Conservation (phyloP, 2,797 vertebrate species). For the Epinephelus awoara region DNA sequence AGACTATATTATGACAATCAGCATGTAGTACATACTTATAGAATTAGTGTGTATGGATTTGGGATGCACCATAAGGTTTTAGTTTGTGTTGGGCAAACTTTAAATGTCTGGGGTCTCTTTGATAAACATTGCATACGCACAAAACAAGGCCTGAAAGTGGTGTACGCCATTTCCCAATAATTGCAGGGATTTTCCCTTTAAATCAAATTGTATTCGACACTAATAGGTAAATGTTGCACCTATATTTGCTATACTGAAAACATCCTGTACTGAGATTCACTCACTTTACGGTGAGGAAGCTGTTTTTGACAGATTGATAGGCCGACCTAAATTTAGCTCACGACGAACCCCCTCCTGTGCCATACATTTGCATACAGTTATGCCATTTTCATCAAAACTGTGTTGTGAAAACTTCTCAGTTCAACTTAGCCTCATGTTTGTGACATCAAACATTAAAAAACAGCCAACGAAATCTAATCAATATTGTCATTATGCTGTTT, state of each 20-base stretch:
- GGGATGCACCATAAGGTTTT: too few species aligned
- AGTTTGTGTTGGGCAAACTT: too few species aligned
- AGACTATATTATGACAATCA: not conserved
- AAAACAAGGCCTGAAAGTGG: too few species aligned
- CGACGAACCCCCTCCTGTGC: conserved; percentile 26
- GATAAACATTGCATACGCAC: too few species aligned
- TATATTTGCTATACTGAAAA: not conserved
- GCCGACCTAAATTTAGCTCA: conserved; percentile 32
- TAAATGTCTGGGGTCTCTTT: too few species aligned
- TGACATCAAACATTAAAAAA: conserved; percentile 14
- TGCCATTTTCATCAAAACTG: not conserved
- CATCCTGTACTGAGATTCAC: conserved; percentile 15
- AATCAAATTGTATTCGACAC: not conserved
- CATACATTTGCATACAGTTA: not conserved
- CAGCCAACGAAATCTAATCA: conserved; percentile 10
- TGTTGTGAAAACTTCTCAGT: conserved; percentile 1
- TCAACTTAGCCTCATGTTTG: not conserved
- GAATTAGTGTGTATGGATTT: too few species aligned
- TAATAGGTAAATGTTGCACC: not conserved
- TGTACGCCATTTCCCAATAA: too few species aligned
- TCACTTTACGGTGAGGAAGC: conserved; percentile 15
- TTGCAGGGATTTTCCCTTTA: too few species aligned
- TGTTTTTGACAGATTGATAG: conserved; percentile 20
- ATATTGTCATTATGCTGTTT: not conserved
- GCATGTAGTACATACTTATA: too few species aligned